These are phyloP conservation scores for Pseudopipra pipra DNA, from an alignment of 2,113 vertebrate genomes.

Conservation along the genomic window DNA sequence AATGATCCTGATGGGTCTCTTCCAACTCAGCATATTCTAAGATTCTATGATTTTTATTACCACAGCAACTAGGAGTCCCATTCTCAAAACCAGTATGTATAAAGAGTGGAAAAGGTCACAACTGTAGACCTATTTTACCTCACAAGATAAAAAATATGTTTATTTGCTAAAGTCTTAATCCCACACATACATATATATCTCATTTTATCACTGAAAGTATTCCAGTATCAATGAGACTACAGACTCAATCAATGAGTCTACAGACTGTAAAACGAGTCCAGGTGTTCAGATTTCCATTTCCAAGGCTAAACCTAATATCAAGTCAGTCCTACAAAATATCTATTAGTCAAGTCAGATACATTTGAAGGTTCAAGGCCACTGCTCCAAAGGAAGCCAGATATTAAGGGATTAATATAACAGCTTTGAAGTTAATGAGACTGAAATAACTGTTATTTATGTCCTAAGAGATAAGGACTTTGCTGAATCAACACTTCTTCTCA, in stretches of 20 bases:
- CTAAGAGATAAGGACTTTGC: not conserved
- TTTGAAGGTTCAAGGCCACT: not conserved
- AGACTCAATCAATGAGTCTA: no score
- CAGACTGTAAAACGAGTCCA: not conserved
- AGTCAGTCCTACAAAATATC: not conserved
- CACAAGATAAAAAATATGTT: not conserved
- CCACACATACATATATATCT: not conserved
- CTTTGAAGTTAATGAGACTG: not conserved
- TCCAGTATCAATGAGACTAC: not conserved
- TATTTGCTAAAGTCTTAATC: not conserved
- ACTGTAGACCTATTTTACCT: not conserved
- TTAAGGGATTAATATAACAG: not conserved
- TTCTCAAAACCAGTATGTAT: not conserved
- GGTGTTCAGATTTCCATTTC: not conserved
- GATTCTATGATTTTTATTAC: not conserved
- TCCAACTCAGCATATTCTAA: not conserved
- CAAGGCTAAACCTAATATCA: not conserved
- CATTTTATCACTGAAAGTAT: not conserved
- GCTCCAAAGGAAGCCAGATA: not conserved
- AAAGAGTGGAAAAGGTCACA: not conserved
- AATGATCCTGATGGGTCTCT: not conserved
- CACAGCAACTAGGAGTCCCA: not conserved
- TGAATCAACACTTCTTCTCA: not conserved
- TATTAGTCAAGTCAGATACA: not conserved
- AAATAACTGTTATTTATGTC: not conserved